Conservation (phyloP, 1,140 invertebrate genomes). For the Anastrepha obliqua region DNA sequence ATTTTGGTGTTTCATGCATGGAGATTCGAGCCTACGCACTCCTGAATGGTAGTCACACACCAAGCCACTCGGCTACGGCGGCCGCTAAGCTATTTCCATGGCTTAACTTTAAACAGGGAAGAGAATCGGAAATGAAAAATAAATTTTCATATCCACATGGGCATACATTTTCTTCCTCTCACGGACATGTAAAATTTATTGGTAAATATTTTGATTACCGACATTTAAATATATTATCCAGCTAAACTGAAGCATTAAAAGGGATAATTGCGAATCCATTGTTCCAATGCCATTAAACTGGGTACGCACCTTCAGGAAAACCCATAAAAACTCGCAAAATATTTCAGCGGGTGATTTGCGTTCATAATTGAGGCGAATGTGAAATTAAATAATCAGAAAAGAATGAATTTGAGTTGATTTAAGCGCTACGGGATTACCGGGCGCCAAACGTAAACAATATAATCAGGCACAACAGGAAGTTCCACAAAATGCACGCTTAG, state of each 20-base stretch:
- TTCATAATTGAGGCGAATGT: slow-evolving; percentile 9
- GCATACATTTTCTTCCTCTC: neutral
- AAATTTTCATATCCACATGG: no score
- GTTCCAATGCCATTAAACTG: neutral
- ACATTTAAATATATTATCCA: neutral
- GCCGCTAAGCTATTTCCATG: no score
- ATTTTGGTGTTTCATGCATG: no score
- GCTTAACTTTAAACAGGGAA: no score
- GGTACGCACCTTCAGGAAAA: slow-evolving; percentile 4
- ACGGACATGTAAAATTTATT: neutral
- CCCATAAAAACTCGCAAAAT: neutral
- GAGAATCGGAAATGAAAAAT: neutral
- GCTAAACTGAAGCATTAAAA: neutral
- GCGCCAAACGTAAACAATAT: slow-evolving; percentile 49
- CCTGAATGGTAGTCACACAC: no score
- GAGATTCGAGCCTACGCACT: no score
- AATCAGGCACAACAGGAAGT: slow-evolving; percentile 51
- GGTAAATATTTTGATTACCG: neutral
- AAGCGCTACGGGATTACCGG: slow-evolving; percentile 41
- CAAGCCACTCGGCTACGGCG: no score
- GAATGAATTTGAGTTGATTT: neutral
- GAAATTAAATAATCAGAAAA: neutral
- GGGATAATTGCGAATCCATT: slow-evolving; percentile 15
- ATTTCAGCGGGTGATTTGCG: slow-evolving; percentile 43
- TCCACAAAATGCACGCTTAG: neutral